Evolutionary conservation across 2,888 invertebrate species (phyloP).

Genomic region (Netelia fuscicornis): DNA sequence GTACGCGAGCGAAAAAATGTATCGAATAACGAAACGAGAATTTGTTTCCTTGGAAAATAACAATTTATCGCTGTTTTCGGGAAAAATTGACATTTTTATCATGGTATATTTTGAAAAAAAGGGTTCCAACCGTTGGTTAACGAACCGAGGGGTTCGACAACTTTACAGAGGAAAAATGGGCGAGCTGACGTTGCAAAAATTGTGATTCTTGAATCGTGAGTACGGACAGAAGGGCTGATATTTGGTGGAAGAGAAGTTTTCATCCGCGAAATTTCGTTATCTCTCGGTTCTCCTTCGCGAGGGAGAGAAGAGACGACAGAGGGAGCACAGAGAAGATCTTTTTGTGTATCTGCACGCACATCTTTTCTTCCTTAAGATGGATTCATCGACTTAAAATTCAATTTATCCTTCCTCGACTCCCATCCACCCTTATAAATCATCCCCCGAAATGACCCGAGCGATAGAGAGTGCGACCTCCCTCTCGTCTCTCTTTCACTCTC

Average conservation of each 20-base stretch:
- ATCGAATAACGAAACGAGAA: not conserved
- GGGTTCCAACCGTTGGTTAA: not conserved
- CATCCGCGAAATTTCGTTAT: slow-evolving; percentile 59
- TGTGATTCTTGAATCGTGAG: slow-evolving; percentile 33
- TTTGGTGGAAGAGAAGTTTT: slow-evolving; percentile 26
- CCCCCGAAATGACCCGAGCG: slow-evolving; percentile 43
- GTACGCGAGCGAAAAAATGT: not conserved
- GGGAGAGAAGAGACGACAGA: not conserved
- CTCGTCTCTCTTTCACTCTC: slow-evolving; percentile 1
- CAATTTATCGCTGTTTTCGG: not conserved
- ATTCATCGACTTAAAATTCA: slow-evolving; percentile 62
- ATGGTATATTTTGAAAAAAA: not conserved
- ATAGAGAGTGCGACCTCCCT: not conserved
- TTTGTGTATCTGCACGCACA: not conserved
- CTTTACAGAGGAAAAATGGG: slow-evolving; percentile 2
- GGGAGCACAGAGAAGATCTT: not conserved
- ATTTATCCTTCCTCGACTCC: slow-evolving; percentile 50
- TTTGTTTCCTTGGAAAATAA: not conserved
- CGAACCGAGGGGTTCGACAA: slow-evolving; percentile 40
- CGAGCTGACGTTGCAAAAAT: slow-evolving; percentile 51
- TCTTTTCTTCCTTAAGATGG: slow-evolving; percentile 25
- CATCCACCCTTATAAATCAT: slow-evolving; percentile 50
- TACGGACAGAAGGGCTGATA: slow-evolving; percentile 19
- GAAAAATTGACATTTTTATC: not conserved
- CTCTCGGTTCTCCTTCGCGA: not conserved